Conservation (phyloP, 2,888 invertebrate genomes). For the Muscina levida region DNA sequence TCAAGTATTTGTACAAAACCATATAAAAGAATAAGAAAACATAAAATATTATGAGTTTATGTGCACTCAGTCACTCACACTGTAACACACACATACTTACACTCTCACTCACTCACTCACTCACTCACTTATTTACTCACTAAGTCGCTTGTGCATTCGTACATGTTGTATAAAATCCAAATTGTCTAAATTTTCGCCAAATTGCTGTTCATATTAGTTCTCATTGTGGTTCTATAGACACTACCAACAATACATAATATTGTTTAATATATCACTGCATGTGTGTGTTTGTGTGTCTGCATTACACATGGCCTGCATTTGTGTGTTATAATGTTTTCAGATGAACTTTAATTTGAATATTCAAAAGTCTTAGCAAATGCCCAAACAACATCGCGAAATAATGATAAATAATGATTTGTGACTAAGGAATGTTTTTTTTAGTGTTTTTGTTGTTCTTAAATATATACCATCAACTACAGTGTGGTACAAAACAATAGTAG, state of each 20-base stretch:
- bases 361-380: too few relatives aligned
- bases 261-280: neutral
- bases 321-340: neutral
- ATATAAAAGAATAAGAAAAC: constrained; percentile 47
- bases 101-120: too few relatives aligned
- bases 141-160: neutral
- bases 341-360: too few relatives aligned
- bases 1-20: constrained; percentile 56
- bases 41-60: neutral
- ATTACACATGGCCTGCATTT: neutral
- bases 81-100: too few relatives aligned
- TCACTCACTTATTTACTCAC: too few relatives aligned
- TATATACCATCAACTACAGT: too few relatives aligned
- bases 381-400: neutral
- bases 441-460: too few relatives aligned
- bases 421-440: constrained; percentile 22
- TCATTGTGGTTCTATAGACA: neutral
- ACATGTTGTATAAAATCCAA: constrained; percentile 29
- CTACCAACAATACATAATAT: constrained; percentile 5
- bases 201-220: constrained; percentile 33
- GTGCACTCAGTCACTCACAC: too few relatives aligned
- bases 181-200: constrained; percentile 55
- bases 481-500: constrained; percentile 12
- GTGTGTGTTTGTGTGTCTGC: too few relatives aligned
- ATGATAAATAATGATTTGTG: constrained; percentile 37